Evolutionary conservation across 2,888 invertebrate genomes (phyloP), one percentile per base, ranked within the genome.

Genomic region (Drosophila mettleri): DNA sequence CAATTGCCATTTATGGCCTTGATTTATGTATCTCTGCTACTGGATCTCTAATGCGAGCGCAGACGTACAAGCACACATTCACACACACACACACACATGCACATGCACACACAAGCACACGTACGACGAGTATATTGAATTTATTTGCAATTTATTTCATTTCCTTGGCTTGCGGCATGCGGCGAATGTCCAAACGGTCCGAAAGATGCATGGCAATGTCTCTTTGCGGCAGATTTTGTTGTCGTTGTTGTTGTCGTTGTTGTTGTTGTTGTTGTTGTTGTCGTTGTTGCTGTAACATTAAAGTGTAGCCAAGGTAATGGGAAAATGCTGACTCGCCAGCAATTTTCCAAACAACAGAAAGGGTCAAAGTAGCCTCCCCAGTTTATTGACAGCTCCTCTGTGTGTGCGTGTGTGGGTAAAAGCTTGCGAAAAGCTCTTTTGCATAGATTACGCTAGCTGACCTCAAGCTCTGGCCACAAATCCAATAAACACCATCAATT

Each of bases 1-100:
- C 83, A 83, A 86, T 84, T 83, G 86, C 83, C 83, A 83, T 83
- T 83, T 83, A 83, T 86, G 83, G 83, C 86, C 83, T 83, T 83
- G 83, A 83, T 83, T 83, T 83, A 83, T 83, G 86, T 83, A 83
- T 83, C 83, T 74, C 70, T 72, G 83, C 83, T 83, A 86, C 83
- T 83, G 83, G 83, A 83, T 83, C 83, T 83, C 86, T 83, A 83
- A 83, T 83, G 83, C 86, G 83, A 73, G 70, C 68, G 73, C 66
- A 80, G 62, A 59, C 53, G 52, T 52, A 63, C 62, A 51, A 24
- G 22, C 57, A 49, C 27, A 63, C 53, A 67, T n/a, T n/a, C 34
- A 57, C 39, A 55, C 36, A 58, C 41, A 71, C 48, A 46, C 54
- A 53, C 53, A 64, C 57, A 69, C n/a, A n/a, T n/a, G n/a, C n/a